Evolutionary conservation across 2,888 invertebrate species (phyloP).

Genomic region (Tupiocoris notatus): DNA sequence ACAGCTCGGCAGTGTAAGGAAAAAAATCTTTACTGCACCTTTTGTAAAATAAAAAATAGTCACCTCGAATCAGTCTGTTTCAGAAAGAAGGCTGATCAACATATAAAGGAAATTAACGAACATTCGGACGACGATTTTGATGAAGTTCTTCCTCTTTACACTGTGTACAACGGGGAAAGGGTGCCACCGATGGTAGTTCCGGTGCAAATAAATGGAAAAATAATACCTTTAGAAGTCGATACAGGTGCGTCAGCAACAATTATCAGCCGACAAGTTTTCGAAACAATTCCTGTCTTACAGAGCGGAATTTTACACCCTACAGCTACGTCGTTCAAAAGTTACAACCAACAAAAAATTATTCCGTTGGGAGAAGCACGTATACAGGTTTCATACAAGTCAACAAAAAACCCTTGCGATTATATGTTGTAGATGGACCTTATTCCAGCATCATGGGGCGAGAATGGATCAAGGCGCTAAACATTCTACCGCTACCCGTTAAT

Average conservation of each 20-base stretch:
- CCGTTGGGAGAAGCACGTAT: slow-evolving; percentile 9
- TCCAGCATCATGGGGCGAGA: slow-evolving; percentile 2
- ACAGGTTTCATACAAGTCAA: background rate
- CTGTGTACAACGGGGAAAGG: background rate
- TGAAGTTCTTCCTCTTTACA: background rate
- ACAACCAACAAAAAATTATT: slow-evolving; percentile 15
- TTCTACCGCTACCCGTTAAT: background rate
- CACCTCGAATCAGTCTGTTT: slow-evolving; percentile 6
- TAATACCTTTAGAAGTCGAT: slow-evolving; percentile 4
- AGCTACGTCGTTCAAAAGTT: slow-evolving; percentile 12
- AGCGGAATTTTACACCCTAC: slow-evolving; percentile 12
- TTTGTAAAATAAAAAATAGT: background rate
- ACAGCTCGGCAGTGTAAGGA: background rate
- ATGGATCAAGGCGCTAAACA: slow-evolving; percentile 12
- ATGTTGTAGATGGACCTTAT: background rate
- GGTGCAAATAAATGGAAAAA: background rate
- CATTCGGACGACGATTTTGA: background rate
- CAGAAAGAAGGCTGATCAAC: background rate
- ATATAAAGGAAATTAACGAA: background rate
- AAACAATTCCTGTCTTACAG: slow-evolving; percentile 18
- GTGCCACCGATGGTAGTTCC: background rate
- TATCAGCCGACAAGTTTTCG: slow-evolving; percentile 1
- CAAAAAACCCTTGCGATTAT: slow-evolving; percentile 18
- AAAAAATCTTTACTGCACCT: slow-evolving; percentile 4
- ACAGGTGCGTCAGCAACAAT: slow-evolving; percentile 8